These are phyloP conservation scores for Tetramorium alpestre DNA, from an alignment of 1,140 invertebrate species.

Conservation along the genomic window DNA sequence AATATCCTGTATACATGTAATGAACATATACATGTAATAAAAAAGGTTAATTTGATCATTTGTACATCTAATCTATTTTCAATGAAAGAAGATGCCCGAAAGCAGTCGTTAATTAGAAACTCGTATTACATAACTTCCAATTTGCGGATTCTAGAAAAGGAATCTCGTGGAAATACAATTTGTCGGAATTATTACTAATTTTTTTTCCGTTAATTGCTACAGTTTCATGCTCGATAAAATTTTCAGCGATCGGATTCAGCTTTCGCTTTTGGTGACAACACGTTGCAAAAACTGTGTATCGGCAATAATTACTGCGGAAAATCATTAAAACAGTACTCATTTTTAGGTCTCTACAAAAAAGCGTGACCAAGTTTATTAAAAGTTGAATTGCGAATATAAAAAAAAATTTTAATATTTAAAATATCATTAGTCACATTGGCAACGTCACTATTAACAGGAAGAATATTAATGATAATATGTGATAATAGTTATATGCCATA, in stretches of 20 bases:
- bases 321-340: slow-evolving; percentile 17
- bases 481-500: not conserved
- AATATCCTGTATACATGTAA: too few species aligned
- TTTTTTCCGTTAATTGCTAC: not conserved
- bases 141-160: slow-evolving; percentile 8
- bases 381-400: not conserved
- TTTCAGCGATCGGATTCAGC: slow-evolving; percentile 46
- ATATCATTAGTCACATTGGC: not conserved
- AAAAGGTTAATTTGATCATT: not conserved
- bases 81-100: not conserved
- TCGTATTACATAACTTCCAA: slow-evolving; percentile 26
- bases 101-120: slow-evolving; percentile 16
- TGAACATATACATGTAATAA: too few species aligned
- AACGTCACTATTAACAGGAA: not conserved
- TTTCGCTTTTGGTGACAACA: slow-evolving; percentile 35
- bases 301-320: not conserved
- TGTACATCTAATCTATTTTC: not conserved
- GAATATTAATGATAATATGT: slow-evolving; percentile 6
- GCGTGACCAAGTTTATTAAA: not conserved
- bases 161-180: slow-evolving; percentile 14
- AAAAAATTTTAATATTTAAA: not conserved
- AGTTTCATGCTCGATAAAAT: slow-evolving; percentile 65
- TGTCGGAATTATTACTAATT: slow-evolving; percentile 25
- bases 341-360: not conserved
- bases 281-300: slow-evolving; percentile 7